Conservation (phyloP, 2,113 vertebrate genomes). For the Gobius niger region DNA sequence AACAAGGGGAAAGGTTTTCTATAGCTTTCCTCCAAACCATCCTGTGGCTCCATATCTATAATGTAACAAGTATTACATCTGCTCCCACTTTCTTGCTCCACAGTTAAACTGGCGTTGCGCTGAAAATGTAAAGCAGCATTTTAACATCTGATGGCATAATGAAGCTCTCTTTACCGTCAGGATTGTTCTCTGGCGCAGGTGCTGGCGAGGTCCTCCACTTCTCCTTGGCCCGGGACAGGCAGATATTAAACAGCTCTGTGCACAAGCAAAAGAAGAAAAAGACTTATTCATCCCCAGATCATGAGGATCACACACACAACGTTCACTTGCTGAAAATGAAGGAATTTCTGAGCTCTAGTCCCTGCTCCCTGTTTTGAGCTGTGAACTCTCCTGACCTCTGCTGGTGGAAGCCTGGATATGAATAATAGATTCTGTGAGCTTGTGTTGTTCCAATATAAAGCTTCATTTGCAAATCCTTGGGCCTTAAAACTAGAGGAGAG, state of each 20-base stretch:
- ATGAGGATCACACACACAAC: background rate
- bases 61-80: too few species aligned
- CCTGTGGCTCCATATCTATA: too few species aligned
- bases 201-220: conserved; percentile 81
- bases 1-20: too few species aligned
- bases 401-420: conserved; percentile 19
- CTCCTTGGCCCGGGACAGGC: conserved; percentile 89
- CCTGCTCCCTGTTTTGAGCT: background rate
- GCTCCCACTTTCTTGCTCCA: too few species aligned
- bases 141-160: background rate
- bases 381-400: conserved; percentile 38
- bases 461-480: background rate
- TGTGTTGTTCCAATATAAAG: background rate
- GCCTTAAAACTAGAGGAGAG: too few species aligned
- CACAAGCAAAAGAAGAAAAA: conserved; percentile 11
- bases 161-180: conserved; percentile 78
- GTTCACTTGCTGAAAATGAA: background rate
- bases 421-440: conserved; percentile 1
- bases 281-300: background rate
- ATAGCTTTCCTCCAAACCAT: too few species aligned
- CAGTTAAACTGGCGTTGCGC: too few species aligned
- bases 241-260: conserved; percentile 91
- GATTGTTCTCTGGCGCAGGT: conserved; percentile 78
- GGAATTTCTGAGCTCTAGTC: background rate
- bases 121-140: too few species aligned